Evolutionary conservation across 2,888 invertebrate genomes (phyloP), one percentile per base, ranked within the genome.

Genomic region (Slavum lentiscoides): DNA sequence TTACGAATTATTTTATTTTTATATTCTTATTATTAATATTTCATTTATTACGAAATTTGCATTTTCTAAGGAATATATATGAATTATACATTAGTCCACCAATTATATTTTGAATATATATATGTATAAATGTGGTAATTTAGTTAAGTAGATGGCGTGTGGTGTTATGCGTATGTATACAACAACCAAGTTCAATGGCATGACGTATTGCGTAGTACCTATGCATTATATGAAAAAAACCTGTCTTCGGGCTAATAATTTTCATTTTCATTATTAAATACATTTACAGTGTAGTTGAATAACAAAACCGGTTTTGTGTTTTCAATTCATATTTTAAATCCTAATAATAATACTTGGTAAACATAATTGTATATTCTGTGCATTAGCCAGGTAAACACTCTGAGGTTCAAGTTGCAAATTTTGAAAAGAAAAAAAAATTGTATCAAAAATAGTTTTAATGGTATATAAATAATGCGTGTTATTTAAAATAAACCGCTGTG

Each of bases 231-330:
- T 37, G 21, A 58, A 68, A 58, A 68, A 43, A 76, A 68, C 59
- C 68, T 43, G 67, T 76, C 19, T 37, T 37, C 11, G 17, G 30
- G 7, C 30, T 49, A 37, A 58, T 67, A 43, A 43, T 58, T 75
- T 74, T 74, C 64, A 55, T 37, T 74, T 74, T 74, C 74, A 74
- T 37, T 74, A 68, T 64, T 21, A 70, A n/a, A 39, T 53, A 17
- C 8, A 21, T 49, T 8, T 68, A 62, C 15, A 49, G 0, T 23
- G 8, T 17, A 37, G 49, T 75, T 19, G 53, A 74, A 49, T 30
- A 67, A 23, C 19, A 76, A 5, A 76, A 68, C 49, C 59, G 30
- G 76, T 75, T 6, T 30, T 15, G 58, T 75, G 19, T 49, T 30
- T 53, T 55, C 37, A 55, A 61, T 61, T 70, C 8, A 73, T 49